Base-by-base conservation (phyloP, 2,888 invertebrate genomes). In the Microplitis manilae region DNA sequence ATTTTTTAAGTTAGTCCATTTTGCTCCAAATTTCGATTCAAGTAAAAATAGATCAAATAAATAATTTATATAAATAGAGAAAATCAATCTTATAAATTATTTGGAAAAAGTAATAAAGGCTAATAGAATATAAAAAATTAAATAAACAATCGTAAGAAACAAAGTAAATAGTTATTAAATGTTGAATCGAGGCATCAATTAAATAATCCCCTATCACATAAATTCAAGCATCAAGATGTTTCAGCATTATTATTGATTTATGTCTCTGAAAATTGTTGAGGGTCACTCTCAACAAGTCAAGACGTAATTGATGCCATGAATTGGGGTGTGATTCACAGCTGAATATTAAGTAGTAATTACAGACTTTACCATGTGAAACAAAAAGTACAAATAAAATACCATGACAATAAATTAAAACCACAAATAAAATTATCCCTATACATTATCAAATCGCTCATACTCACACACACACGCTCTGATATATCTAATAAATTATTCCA, bases 201-300 rank as follows among this genome's bases (percentile, higher is more conserved):
- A 75, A 75, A 69, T 70, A 75, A 64, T 73, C 75, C 69, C 59
- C 62, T 68, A 62, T 61, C 71, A 77, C 71, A 77, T 79, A 79
- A 77, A 78, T 79, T 77, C 62, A 73, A 76, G 72, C 65, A 79
- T 79, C 78, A 78, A 79, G 71, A 77, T 67, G 72, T 65, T 77
- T 64, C 70, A 73, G 68, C 71, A 73, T 17, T 76, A 81, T 81
- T 75, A 77, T 81, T 81, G 80, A 79, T 81, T 81, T 79, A 81
- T 81, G 79, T 61, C 62, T 71, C 73, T 74, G 61, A 72, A 75
- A 50, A 77, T 77, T 74, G 77, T 65, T 76, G 30, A 68, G 61
- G 77, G 62, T 77, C 76, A 72, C 71, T 79, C 79, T 72, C 73
- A 72, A 15, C 62, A 65, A 79, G 79, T 76, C 39, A 64, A 17